phyloP scores from a whole-genome alignment of 2,113 vertebrate genomes.

The Empidonax alnorum region DNA sequence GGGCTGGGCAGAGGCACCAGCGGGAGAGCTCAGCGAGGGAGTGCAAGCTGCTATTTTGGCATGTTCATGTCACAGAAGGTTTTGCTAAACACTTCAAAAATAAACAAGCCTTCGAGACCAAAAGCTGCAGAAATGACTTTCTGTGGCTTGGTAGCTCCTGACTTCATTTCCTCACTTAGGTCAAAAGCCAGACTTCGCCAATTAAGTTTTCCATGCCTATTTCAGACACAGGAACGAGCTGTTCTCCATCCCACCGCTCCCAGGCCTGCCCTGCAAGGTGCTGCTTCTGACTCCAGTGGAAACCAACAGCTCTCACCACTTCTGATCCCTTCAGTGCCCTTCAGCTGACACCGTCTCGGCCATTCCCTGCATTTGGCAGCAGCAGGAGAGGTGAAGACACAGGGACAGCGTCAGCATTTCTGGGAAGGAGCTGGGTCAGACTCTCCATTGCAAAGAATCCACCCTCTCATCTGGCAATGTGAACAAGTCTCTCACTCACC shows the following conservation, averaged over 20 bases:
- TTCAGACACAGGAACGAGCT: slow-evolving; percentile 46
- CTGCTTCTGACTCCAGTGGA: neutral
- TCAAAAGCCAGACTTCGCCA: slow-evolving; percentile 56
- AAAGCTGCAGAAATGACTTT: slow-evolving; percentile 57
- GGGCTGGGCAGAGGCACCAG: slow-evolving; percentile 15
- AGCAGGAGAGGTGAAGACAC: neutral
- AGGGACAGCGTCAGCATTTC: neutral
- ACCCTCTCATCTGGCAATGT: neutral
- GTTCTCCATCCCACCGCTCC: slow-evolving; percentile 35
- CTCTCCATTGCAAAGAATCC: slow-evolving; percentile 4
- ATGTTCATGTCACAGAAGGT: slow-evolving; percentile 49
- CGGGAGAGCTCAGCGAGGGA: slow-evolving; percentile 66
- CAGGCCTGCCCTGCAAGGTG: slow-evolving; percentile 64
- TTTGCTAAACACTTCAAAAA: slow-evolving; percentile 48
- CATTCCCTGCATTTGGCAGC: neutral
- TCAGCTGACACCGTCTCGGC: neutral
- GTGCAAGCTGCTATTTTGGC: slow-evolving; percentile 71
- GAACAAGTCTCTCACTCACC: neutral
- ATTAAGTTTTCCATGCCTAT: slow-evolving; percentile 32
- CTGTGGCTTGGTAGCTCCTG: slow-evolving; percentile 54
- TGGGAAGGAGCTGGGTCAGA: neutral
- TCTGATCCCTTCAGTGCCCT: neutral
- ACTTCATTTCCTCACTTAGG: slow-evolving; percentile 64
- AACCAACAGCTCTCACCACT: neutral
- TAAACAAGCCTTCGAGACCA: slow-evolving; percentile 54